Evolutionary conservation across 2,797 vertebrate genomes (phyloP).

Genomic region (Sebastes taczanowskii): DNA sequence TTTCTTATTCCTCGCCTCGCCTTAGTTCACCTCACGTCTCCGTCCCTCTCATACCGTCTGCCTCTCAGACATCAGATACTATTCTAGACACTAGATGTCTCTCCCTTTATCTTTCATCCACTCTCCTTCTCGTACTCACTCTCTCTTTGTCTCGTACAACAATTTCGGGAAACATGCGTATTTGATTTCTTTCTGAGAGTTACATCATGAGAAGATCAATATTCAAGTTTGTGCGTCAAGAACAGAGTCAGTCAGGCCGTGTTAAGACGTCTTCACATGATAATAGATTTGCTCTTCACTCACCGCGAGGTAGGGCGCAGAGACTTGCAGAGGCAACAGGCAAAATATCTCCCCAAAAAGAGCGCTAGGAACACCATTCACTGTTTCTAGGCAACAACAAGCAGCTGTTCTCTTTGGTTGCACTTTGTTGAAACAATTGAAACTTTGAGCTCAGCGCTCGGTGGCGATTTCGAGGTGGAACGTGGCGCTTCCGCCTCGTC

Average conservation of each 20-base stretch:
- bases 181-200: background rate
- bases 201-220: background rate
- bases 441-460: too few relatives aligned
- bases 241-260: background rate
- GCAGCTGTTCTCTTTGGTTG: too few relatives aligned
- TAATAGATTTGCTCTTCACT: too few relatives aligned
- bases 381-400: too few relatives aligned
- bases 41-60: background rate
- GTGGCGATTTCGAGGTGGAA: too few relatives aligned
- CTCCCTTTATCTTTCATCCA: background rate
- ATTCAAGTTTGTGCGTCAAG: background rate
- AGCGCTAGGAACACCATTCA: too few relatives aligned
- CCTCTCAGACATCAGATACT: background rate
- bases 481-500: accelerated
- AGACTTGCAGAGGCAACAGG: too few relatives aligned
- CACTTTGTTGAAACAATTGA: accelerated
- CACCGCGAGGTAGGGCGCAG: too few relatives aligned
- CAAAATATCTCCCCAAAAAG: too few relatives aligned
- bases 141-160: background rate
- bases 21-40: background rate
- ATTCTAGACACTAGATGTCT: background rate
- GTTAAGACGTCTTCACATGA: background rate
- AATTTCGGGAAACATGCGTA: background rate
- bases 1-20: slow-evolving; percentile 1
- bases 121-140: background rate